Conservation (phyloP, 2,888 invertebrate genomes). For the Eudasyphora cyanicolor region DNA sequence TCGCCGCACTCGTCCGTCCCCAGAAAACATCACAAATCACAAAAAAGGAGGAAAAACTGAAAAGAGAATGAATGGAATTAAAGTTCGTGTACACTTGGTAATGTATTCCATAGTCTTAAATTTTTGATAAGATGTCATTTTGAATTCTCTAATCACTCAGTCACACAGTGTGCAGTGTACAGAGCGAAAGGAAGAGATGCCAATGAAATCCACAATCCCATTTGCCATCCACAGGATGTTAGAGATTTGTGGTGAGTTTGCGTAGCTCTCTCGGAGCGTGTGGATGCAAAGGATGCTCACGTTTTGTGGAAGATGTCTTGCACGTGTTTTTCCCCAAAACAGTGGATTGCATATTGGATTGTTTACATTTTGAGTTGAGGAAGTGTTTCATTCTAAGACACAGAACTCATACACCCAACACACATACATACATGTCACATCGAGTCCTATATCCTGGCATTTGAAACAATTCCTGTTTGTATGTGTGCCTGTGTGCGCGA, state of each 20-base stretch:
- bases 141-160: slow-evolving; percentile 25
- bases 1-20: background rate
- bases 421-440: background rate
- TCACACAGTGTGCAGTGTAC: slow-evolving; percentile 3
- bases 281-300: background rate
- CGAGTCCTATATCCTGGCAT: background rate
- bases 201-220: slow-evolving; percentile 15
- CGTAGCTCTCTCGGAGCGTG: background rate
- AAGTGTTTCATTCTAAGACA: background rate
- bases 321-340: slow-evolving; percentile 48
- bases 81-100: background rate
- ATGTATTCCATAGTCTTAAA: slow-evolving; percentile 30
- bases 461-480: background rate
- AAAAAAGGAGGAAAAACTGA: background rate
- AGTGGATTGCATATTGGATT: slow-evolving; percentile 46
- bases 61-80: slow-evolving; percentile 16
- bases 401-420: background rate
- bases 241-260: slow-evolving; percentile 54
- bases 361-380: slow-evolving; percentile 58
- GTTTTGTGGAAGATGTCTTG: slow-evolving; percentile 44
- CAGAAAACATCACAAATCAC: slow-evolving; percentile 7
- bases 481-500: background rate
- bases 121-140: slow-evolving; percentile 32
- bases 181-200: too few species aligned
- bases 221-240: background rate